These are phyloP conservation scores for Aphaenogaster floridana DNA, from an alignment of 1,140 invertebrate genomes.

Conservation along the genomic window DNA sequence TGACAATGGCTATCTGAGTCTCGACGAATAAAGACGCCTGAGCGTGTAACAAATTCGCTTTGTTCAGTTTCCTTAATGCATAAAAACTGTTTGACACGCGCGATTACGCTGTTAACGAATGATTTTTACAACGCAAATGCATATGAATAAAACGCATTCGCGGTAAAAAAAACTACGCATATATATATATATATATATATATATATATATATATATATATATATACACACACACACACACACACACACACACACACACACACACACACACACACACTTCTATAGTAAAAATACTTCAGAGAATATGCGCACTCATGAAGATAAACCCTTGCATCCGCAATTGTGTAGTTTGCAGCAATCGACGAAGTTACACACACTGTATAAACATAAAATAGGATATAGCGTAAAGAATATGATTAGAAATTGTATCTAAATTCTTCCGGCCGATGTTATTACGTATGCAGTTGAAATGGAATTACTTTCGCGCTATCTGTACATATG, in stretches of 20 bases:
- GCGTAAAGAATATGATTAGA: conserved; percentile 45
- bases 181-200: conserved; percentile 4
- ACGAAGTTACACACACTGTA: conserved; percentile 44
- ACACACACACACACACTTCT: conserved; percentile 15
- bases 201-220: not conserved
- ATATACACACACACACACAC: no score
- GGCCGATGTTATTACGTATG: conserved; percentile 3
- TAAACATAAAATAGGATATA: conserved; percentile 56
- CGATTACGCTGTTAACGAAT: not conserved
- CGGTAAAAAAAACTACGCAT: not conserved
- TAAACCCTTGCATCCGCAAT: conserved; percentile 35
- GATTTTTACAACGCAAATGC: conserved; percentile 28
- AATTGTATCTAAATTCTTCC: conserved; percentile 44
- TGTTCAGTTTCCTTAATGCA: conserved; percentile 4
- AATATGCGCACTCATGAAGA: conserved; percentile 33
- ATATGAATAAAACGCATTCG: conserved; percentile 12
- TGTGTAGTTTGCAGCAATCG: conserved; percentile 48
- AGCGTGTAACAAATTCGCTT: not conserved
- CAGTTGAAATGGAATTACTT: not conserved
- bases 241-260: no score
- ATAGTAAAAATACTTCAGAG: conserved; percentile 21
- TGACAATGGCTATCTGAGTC: conserved; percentile 17
- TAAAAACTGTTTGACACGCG: conserved; percentile 18
- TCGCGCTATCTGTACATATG: conserved; percentile 13
- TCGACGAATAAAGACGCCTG: conserved; percentile 32